Evolutionary conservation across 2,888 invertebrate species (phyloP).

Genomic region (Hydriomena furcata): DNA sequence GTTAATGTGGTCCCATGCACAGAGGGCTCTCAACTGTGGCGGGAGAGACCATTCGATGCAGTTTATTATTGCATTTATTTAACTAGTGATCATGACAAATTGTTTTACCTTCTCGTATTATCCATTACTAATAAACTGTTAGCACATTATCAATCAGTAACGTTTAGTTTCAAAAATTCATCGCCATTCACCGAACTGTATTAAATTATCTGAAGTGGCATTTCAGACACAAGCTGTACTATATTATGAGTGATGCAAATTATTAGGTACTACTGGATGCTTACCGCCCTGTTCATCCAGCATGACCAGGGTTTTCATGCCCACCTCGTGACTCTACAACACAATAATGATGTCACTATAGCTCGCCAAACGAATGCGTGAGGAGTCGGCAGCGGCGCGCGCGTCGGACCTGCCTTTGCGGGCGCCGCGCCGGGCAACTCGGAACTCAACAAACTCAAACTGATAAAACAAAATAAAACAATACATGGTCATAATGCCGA

Average conservation of each 20-base stretch:
- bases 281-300: conserved; percentile 99
- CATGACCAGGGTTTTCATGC: conserved; percentile 99
- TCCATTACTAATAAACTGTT: conserved; percentile 75
- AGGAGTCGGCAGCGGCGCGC: conserved; percentile 60
- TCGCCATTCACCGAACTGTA: conserved; percentile 69
- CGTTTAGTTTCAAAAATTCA: conserved; percentile 55
- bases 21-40: conserved; percentile 41
- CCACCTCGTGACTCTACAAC: conserved; percentile 99
- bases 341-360: conserved; percentile 85
- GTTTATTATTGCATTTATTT: conserved; percentile 62
- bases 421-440: conserved; percentile 61
- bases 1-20: conserved; percentile 59
- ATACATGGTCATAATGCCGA: conserved; percentile 62
- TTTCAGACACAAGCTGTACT: conserved; percentile 80
- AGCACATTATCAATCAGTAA: conserved; percentile 69
- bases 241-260: conserved; percentile 79
- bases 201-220: conserved; percentile 75
- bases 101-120: conserved; percentile 69
- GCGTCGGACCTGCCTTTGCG: conserved; percentile 37
- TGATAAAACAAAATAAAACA: conserved; percentile 69
- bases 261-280: conserved; percentile 86
- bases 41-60: conserved; percentile 59
- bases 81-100: conserved; percentile 68
- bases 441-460: conserved; percentile 71
- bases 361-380: conserved; percentile 78